Evolutionary conservation across 1,140 invertebrate species (phyloP).

Genomic region (Schlechtendalia chinensis): DNA sequence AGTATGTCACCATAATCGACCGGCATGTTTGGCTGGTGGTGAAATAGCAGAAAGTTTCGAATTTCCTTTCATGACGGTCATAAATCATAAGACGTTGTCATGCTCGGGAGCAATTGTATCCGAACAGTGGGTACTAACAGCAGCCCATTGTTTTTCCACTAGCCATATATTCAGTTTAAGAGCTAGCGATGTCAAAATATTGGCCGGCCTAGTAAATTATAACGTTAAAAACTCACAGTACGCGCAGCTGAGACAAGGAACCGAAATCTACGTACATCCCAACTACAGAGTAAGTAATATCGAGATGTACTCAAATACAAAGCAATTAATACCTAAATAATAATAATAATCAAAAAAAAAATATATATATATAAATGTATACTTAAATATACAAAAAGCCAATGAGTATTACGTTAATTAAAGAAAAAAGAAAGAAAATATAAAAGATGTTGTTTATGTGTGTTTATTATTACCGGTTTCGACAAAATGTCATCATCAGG

Average conservation of each 20-base stretch:
- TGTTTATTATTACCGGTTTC: no score
- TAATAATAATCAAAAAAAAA: no score
- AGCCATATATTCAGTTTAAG: slow-evolving; percentile 40
- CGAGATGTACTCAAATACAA: no score
- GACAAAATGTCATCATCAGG: no score
- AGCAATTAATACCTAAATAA: no score
- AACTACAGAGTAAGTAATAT: background rate
- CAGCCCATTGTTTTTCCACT: slow-evolving; percentile 50
- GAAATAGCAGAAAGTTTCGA: slow-evolving; percentile 4
- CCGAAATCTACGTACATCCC: slow-evolving; percentile 51
- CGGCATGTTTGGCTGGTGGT: slow-evolving; percentile 2
- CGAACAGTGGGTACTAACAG: slow-evolving; percentile 50
- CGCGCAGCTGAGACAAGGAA: slow-evolving; percentile 49
- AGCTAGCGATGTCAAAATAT: background rate
- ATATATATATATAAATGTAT: no score
- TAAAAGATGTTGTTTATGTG: no score
- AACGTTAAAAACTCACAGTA: background rate
- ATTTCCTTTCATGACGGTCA: slow-evolving; percentile 25
- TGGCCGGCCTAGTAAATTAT: slow-evolving; percentile 38
- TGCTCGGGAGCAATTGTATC: slow-evolving; percentile 41
- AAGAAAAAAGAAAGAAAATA: no score
- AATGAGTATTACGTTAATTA: no score
- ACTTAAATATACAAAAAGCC: no score
- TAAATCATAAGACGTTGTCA: slow-evolving; percentile 20
- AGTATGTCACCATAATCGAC: background rate